Base-by-base conservation (phyloP, 1,140 invertebrate species). In the Mizuhopecten yessoensis region DNA sequence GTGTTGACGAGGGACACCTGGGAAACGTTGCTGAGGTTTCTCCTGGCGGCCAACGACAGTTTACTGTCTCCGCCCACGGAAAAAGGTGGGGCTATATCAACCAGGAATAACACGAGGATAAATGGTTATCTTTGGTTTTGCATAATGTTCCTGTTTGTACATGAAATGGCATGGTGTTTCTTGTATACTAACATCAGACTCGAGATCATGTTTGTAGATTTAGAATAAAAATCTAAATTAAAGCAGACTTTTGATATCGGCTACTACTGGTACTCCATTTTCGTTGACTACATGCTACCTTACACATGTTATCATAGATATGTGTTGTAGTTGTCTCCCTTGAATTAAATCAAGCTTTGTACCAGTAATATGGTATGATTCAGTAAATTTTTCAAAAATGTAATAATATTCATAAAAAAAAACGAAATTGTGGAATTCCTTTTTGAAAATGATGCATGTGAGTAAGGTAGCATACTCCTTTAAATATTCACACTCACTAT, bases 31-130 rank as follows among this genome's bases (percentile, higher is more conserved):
- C 97, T 99, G 23, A 97, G 99, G 91, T 99, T 99, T 97, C 97
- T 99, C 88, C 97, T 99, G 92, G 98, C 98, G 9, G 99, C 99
- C 39, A 99, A 99, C 95, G 98, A 99, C 95, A 98, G 98, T 20
- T 97, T 99, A 29, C 97, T 99, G 36, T 98, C 99, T 23, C 98
- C 99, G 45, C 99, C 99, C 23, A 98, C 98, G 33, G 98, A 99
- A 33, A 98, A 98, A 97, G 97, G 97, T 97, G 96, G 89, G 9
- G 39, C 23, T 49, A n/a, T 89, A 42, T n/a, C 13, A 34, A 5
- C 45, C 29, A 33, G n/a, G 15, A 39, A 1, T 34, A 75, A n/a
- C n/a, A 29, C 17, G 29, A 75, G 5, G 29, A 10, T 29, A 29
- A 29, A 29, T n/a, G 29, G 57, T 75, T 75, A 75, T 75, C 57